Percentiles rank a stretch among this genome's conserved stretches.
phyloP scores from a whole-genome alignment of 92 coral and sea anemone genomes.

The Paramuricea clavata region DNA sequence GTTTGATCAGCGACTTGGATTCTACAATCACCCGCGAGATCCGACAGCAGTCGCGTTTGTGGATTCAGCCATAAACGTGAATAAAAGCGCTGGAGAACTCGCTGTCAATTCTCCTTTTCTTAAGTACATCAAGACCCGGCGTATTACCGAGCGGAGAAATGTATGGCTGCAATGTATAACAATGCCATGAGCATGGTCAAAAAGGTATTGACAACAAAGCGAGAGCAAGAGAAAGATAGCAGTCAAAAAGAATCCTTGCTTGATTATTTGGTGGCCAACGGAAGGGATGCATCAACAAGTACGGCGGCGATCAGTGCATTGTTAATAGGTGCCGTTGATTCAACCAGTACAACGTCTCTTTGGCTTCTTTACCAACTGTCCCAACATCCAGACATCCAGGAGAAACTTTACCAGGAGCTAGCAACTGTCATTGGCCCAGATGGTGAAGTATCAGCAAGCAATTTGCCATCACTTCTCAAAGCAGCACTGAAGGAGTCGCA shows the following conservation, averaged over 20 bases:
- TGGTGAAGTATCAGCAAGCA: conserved; percentile 61
- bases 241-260: not conserved
- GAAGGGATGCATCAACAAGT: not conserved
- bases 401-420: conserved; percentile 69
- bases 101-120: not conserved
- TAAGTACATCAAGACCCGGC: conserved; percentile 9
- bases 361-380: conserved; percentile 78
- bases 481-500: conserved; percentile 79
- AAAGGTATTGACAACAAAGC: not conserved
- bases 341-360: conserved; percentile 31
- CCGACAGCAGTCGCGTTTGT: not conserved
- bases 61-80: not conserved
- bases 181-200: not conserved
- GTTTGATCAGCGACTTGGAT: not conserved
- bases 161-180: not conserved
- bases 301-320: not conserved
- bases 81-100: not conserved
- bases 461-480: conserved; percentile 70
- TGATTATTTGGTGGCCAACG: not conserved
- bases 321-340: not conserved
- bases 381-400: conserved; percentile 70
- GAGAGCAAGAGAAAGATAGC: not conserved
- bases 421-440: conserved; percentile 57
- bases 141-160: not conserved
- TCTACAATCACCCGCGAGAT: not conserved